Evolutionary conservation across 2,113 vertebrate species (phyloP).

Genomic region (Gasterosteus aculeatus): DNA sequence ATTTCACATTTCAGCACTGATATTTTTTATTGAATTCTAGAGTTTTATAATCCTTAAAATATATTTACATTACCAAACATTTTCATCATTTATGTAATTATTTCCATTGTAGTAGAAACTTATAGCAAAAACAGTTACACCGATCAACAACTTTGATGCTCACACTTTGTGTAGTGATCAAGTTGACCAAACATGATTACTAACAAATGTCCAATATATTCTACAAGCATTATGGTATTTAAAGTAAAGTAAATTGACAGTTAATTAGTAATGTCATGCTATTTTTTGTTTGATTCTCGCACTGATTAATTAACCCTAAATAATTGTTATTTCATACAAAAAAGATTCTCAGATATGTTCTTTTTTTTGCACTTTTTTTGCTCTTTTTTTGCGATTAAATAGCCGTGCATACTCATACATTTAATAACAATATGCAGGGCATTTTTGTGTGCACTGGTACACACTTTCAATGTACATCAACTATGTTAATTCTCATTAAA

Average conservation of each 20-base stretch:
- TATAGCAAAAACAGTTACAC: too few species aligned
- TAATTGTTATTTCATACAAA: background rate
- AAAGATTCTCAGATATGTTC: too few species aligned
- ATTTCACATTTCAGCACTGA: background rate
- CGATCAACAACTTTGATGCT: too few species aligned
- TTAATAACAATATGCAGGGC: background rate
- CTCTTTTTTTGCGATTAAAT: too few species aligned
- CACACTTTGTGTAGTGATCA: background rate
- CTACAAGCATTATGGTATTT: background rate
- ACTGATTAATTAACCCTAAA: background rate
- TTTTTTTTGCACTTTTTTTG: too few species aligned
- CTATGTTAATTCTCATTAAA: background rate
- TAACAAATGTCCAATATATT: background rate
- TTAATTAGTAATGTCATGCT: background rate
- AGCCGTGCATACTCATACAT: background rate
- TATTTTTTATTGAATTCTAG: background rate
- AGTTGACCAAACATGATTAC: background rate
- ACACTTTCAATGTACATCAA: background rate
- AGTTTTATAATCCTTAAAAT: background rate
- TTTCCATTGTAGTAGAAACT: too few species aligned
- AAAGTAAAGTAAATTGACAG: background rate
- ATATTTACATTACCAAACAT: too few species aligned
- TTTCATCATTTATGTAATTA: too few species aligned
- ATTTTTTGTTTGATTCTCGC: background rate
- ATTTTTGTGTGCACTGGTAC: background rate